Evolutionary conservation across 2,797 vertebrate genomes (phyloP).

Genomic region (Carapus acus): DNA sequence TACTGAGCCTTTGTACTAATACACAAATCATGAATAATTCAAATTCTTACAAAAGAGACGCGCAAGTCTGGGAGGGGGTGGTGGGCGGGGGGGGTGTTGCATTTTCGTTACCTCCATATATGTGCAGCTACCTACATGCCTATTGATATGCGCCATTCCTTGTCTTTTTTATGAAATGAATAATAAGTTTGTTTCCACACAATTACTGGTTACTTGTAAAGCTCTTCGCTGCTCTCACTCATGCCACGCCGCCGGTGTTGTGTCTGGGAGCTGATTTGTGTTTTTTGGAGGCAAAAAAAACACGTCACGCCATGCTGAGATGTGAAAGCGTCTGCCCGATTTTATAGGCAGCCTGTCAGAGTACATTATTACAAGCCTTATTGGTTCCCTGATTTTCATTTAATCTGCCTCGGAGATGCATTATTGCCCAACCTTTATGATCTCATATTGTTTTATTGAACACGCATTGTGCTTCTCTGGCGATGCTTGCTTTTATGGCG

Average conservation of each 20-base stretch:
- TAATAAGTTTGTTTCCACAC: conserved; percentile 2
- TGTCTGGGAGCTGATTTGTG: conserved; percentile 16
- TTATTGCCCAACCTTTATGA: conserved; percentile 76
- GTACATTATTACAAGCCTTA: conserved; percentile 77
- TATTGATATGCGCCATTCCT: background rate
- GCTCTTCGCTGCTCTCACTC: background rate
- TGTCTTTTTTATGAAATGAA: conserved; percentile 1
- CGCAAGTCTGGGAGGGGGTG: conserved; percentile 7
- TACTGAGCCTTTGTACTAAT: conserved; percentile 18
- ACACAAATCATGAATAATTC: conserved; percentile 29
- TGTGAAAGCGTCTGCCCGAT: conserved; percentile 48
- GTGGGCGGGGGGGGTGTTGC: no score
- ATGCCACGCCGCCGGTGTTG: conserved; percentile 11
- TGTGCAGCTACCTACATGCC: background rate
- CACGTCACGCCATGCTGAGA: conserved; percentile 32
- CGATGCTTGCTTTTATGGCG: conserved; percentile 68
- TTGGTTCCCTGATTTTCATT: conserved; percentile 80
- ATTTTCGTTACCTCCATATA: conserved; percentile 11
- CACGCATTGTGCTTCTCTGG: conserved; percentile 73
- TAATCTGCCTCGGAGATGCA: conserved; percentile 74
- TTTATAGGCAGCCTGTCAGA: conserved; percentile 66
- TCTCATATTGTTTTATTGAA: conserved; percentile 82
- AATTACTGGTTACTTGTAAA: conserved; percentile 15
- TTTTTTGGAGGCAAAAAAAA: conserved; percentile 23
- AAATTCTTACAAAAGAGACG: conserved; percentile 4